phyloP scores from a whole-genome alignment of 2,797 vertebrate genomes.

The Argentina silus region DNA sequence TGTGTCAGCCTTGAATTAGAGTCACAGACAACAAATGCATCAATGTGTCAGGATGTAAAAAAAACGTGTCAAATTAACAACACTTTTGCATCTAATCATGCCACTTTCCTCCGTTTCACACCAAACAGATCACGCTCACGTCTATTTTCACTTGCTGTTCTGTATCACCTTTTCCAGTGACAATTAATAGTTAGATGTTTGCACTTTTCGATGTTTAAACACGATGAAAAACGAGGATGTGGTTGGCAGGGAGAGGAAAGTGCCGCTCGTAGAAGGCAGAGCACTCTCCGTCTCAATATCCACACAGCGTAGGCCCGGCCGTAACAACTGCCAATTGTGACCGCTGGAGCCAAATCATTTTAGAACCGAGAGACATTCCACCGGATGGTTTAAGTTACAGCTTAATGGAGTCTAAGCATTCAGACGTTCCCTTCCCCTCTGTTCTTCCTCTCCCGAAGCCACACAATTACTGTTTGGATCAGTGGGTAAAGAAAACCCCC shows the following conservation, averaged over 20 bases:
- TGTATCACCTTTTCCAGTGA: slow-evolving; percentile 53
- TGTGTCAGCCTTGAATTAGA: too few relatives aligned
- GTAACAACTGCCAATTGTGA: slow-evolving; percentile 57
- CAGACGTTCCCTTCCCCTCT: slow-evolving; percentile 41
- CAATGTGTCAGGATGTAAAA: too few relatives aligned
- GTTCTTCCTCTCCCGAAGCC: slow-evolving; percentile 47
- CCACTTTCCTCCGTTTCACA: neutral
- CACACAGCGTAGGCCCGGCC: slow-evolving; percentile 38
- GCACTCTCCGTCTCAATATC: slow-evolving; percentile 39
- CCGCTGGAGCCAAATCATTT: slow-evolving; percentile 53
- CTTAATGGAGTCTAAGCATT: slow-evolving; percentile 59
- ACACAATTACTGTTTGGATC: slow-evolving; percentile 54
- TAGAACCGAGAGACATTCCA: slow-evolving; percentile 58
- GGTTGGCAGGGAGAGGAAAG: slow-evolving; percentile 62
- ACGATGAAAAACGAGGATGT: slow-evolving; percentile 57
- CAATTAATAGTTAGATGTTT: slow-evolving; percentile 55
- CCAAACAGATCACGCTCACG: neutral
- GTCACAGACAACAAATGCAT: too few relatives aligned
- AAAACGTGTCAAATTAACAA: too few relatives aligned
- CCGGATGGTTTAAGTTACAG: slow-evolving; percentile 60
- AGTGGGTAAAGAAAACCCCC: slow-evolving; percentile 49
- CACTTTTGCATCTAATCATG: neutral
- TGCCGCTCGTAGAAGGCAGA: slow-evolving; percentile 56
- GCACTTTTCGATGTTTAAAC: slow-evolving; percentile 62
- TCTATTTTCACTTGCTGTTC: too few relatives aligned